Evolutionary conservation across 1,140 invertebrate species (phyloP).

Genomic region (Calephelis virginiensis): DNA sequence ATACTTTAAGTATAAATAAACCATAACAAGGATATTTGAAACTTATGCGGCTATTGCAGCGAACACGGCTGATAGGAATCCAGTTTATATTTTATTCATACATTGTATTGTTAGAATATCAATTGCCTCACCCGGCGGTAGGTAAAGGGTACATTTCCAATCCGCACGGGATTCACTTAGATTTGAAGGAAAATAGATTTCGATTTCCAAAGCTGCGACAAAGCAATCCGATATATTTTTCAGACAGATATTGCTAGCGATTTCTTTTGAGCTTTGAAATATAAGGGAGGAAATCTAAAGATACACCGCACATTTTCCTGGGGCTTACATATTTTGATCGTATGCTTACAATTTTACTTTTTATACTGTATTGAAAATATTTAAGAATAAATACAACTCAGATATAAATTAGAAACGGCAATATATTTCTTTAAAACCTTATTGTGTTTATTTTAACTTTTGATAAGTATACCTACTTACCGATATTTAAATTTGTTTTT

Average conservation of each 20-base stretch:
- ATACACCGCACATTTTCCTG: constrained; percentile 54
- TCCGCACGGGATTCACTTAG: constrained; percentile 78
- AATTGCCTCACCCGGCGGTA: constrained; percentile 77
- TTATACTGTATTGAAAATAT: not conserved
- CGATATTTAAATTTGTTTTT: too few species aligned
- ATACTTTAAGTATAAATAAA: not conserved
- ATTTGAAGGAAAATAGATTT: constrained; percentile 79
- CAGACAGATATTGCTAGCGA: constrained; percentile 78
- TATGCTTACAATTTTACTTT: constrained; percentile 21
- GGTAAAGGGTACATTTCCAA: constrained; percentile 78
- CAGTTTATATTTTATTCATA: constrained; percentile 79
- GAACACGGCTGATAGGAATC: constrained; percentile 70
- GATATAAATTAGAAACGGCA: too few species aligned
- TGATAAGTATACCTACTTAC: too few species aligned
- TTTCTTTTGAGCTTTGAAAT: constrained; percentile 79
- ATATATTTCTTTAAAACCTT: too few species aligned
- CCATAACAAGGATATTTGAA: constrained; percentile 37
- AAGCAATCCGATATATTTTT: constrained; percentile 79
- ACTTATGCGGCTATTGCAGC: constrained; percentile 60
- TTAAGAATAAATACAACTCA: too few species aligned
- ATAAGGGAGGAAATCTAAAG: constrained; percentile 70
- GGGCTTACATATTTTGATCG: constrained; percentile 28
- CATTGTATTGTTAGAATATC: constrained; percentile 79
- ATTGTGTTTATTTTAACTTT: too few species aligned
- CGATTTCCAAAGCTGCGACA: constrained; percentile 78